These are phyloP conservation scores for Pollenia amentaria DNA, from an alignment of 2,888 invertebrate genomes.

Conservation along the genomic window DNA sequence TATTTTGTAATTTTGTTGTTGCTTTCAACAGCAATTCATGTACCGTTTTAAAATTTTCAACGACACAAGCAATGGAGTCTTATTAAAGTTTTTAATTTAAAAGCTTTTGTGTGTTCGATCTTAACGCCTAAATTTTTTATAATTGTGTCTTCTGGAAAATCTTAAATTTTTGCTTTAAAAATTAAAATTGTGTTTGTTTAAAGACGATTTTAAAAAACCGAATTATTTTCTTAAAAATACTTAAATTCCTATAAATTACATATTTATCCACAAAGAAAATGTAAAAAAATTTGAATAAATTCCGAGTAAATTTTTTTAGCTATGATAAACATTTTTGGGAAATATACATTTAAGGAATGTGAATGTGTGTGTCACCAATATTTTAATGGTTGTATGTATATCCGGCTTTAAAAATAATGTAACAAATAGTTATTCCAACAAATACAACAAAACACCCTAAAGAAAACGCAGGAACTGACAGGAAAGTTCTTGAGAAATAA, in stretches of 20 bases:
- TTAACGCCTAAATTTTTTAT: too few species aligned
- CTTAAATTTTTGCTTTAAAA: background rate
- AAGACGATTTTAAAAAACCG: background rate
- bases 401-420: background rate
- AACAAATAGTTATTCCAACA: too few species aligned
- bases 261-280: conserved; percentile 9
- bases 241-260: conserved; percentile 35
- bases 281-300: conserved; percentile 13
- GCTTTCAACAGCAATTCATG: too few species aligned
- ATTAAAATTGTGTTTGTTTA: background rate
- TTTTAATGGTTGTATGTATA: conserved; percentile 19
- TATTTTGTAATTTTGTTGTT: too few species aligned
- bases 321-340: conserved; percentile 56
- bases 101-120: too few species aligned
- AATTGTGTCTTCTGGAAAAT: too few species aligned
- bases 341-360: background rate
- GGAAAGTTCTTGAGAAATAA: too few species aligned
- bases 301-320: conserved; percentile 25
- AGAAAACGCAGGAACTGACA: too few species aligned
- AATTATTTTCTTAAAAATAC: conserved; percentile 2
- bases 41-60: too few species aligned
- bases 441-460: too few species aligned
- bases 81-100: too few species aligned
- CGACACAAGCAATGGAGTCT: too few species aligned
- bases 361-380: conserved; percentile 2